These are phyloP conservation scores for Hedya salicella DNA, from an alignment of 2,888 invertebrate genomes.

Conservation along the genomic window DNA sequence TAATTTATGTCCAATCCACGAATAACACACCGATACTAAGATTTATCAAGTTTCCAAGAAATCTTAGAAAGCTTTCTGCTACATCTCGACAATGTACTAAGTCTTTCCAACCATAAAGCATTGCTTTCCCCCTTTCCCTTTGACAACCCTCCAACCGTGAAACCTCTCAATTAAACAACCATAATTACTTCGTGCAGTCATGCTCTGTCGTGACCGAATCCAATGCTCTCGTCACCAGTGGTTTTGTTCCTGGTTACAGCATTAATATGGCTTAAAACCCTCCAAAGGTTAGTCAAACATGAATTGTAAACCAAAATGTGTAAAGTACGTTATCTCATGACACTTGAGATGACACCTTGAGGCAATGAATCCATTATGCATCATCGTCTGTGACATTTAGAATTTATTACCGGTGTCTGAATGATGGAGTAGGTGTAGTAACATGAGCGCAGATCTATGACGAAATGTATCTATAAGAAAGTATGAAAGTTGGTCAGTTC, in stretches of 20 bases:
- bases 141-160: constrained; percentile 47
- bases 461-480: constrained; percentile 54
- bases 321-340: constrained; percentile 49
- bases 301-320: constrained; percentile 46
- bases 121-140: constrained; percentile 47
- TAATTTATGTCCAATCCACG: not conserved
- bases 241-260: constrained; percentile 50
- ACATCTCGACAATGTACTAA: not conserved
- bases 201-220: constrained; percentile 56
- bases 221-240: constrained; percentile 56
- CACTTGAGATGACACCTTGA: constrained; percentile 60
- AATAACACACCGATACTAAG: not conserved
- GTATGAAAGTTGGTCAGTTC: constrained; percentile 49
- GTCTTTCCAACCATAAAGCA: constrained; percentile 41
- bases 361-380: constrained; percentile 72
- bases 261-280: constrained; percentile 43
- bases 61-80: not conserved
- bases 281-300: constrained; percentile 47
- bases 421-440: constrained; percentile 70
- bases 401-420: constrained; percentile 75
- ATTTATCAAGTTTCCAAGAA: not conserved
- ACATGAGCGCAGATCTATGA: constrained; percentile 55
- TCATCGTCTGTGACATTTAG: constrained; percentile 77
- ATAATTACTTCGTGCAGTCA: constrained; percentile 58
- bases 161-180: constrained; percentile 65